Conservation (phyloP, 2,113 vertebrate species). For the Dipodomys stephensi region DNA sequence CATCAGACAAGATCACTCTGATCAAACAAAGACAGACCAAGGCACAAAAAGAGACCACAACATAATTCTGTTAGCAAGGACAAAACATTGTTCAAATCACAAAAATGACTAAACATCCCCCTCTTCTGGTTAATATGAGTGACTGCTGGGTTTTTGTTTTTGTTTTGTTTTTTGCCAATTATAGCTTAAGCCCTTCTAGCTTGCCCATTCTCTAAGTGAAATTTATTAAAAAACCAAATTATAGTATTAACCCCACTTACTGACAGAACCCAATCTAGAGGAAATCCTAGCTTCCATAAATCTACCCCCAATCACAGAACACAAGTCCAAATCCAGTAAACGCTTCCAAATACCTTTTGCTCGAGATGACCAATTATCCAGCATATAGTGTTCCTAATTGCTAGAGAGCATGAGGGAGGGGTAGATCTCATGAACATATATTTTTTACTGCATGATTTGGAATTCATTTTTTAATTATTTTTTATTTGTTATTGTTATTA, state of each 20-base stretch:
- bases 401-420: background rate
- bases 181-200: background rate
- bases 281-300: background rate
- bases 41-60: background rate
- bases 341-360: background rate
- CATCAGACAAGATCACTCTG: background rate
- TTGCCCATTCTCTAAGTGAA: background rate
- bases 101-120: constrained; percentile 19
- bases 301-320: background rate
- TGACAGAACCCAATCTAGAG: background rate
- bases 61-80: background rate
- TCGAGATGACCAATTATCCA: background rate
- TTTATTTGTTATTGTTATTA: too few relatives aligned
- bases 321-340: background rate
- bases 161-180: background rate
- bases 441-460: constrained; percentile 8
- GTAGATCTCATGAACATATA: background rate
- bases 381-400: background rate
- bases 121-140: constrained; percentile 23
- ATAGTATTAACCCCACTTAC: constrained; percentile 5
- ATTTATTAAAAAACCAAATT: background rate
- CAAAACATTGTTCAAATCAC: background rate
- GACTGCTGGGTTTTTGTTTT: background rate
- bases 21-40: background rate
- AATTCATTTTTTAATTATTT: background rate